Evolutionary conservation across 2,888 invertebrate species (phyloP).

Genomic region (Liopterus haemorrhoidalis): DNA sequence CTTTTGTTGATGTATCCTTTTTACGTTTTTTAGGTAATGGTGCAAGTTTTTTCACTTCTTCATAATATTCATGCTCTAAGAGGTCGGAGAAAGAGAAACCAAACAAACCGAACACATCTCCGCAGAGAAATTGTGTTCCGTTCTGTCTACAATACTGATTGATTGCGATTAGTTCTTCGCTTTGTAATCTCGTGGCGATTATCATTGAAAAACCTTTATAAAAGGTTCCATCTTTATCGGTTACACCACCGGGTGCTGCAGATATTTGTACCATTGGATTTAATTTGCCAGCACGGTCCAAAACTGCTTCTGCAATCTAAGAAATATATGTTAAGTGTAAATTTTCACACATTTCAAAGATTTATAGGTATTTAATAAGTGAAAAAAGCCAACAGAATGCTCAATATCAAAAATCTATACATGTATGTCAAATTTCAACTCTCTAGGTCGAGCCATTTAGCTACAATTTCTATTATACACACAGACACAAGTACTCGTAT

Average conservation of each 20-base stretch:
- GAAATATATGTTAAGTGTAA: too few species aligned
- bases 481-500: constrained; percentile 17
- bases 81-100: constrained; percentile 90
- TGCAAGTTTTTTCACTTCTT: constrained; percentile 42
- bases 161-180: constrained; percentile 65
- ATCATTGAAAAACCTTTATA: constrained; percentile 78
- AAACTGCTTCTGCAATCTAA: constrained; percentile 77
- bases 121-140: constrained; percentile 78
- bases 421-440: too few species aligned
- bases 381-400: too few species aligned
- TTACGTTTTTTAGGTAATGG: constrained; percentile 17
- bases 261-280: constrained; percentile 90
- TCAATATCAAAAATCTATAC: too few species aligned
- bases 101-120: constrained; percentile 89
- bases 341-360: too few species aligned
- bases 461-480: too few species aligned
- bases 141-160: constrained; percentile 69
- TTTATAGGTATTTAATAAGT: too few species aligned
- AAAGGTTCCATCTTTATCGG: constrained; percentile 63
- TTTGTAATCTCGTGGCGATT: constrained; percentile 68
- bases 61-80: constrained; percentile 71
- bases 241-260: constrained; percentile 58
- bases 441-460: too few species aligned
- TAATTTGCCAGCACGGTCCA: constrained; percentile 70
- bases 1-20: constrained; percentile 39